Evolutionary conservation across 2,797 vertebrate genomes (phyloP).

Genomic region (Coendou prehensilis): DNA sequence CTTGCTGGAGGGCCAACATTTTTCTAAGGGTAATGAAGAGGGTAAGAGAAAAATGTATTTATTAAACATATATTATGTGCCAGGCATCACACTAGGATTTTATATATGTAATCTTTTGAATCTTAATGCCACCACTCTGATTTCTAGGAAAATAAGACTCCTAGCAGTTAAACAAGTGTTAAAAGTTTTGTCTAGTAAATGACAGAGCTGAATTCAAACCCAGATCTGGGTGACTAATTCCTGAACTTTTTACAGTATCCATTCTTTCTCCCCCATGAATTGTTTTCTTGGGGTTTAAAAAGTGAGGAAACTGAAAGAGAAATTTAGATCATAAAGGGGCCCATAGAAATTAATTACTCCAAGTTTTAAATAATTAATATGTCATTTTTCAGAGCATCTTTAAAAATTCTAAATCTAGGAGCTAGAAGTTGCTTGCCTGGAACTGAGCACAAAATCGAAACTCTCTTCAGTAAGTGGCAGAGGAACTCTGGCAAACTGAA

Average conservation of each 20-base stretch:
- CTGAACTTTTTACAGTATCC: neutral
- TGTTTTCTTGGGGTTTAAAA: neutral
- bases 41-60: neutral
- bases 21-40: neutral
- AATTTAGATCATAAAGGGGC: neutral
- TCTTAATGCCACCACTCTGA: neutral
- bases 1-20: neutral
- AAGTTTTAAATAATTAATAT: constrained; percentile 20
- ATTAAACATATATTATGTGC: neutral
- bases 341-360: constrained; percentile 18
- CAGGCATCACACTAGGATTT: neutral
- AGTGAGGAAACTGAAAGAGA: neutral
- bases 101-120: neutral
- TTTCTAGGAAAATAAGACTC: neutral
- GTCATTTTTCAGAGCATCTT: neutral
- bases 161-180: neutral
- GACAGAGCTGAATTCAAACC: constrained; percentile 2
- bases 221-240: neutral
- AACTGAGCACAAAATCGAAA: neutral
- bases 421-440: neutral
- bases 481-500: neutral
- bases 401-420: neutral
- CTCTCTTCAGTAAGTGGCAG: neutral
- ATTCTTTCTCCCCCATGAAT: neutral
- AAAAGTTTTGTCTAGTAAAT: neutral